phyloP scores from a whole-genome alignment of 2,888 invertebrate species.

The Caenorhabditis sinica region DNA sequence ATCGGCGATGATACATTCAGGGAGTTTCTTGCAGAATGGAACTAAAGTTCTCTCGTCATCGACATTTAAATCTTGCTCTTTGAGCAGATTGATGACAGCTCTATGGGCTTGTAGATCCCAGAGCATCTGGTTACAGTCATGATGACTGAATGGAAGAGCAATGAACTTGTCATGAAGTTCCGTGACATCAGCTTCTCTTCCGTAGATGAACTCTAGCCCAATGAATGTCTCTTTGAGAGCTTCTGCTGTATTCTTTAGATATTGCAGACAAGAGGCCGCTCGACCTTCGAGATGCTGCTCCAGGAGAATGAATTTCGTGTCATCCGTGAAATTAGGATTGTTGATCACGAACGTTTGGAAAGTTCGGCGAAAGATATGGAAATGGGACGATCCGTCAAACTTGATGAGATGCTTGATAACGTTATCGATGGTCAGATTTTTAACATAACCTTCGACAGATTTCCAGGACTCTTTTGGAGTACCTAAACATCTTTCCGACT shows the following conservation, averaged over 20 bases:
- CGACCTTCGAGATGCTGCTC: neutral
- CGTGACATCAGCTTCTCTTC: neutral
- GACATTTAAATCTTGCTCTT: neutral
- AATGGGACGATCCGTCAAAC: neutral
- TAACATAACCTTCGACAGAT: no score
- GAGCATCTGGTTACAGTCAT: neutral
- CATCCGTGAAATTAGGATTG: neutral
- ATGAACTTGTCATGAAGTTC: neutral
- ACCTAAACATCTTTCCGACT: no score
- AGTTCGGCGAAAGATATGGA: neutral
- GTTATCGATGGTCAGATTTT: no score
- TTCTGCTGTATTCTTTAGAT: no score
- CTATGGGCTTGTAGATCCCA: neutral
- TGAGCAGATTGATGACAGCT: neutral
- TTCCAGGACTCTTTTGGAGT: no score
- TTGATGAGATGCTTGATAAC: no score
- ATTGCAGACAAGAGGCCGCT: neutral
- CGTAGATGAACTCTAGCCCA: neutral
- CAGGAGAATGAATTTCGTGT: neutral
- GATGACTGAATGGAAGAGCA: neutral
- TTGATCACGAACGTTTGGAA: neutral
- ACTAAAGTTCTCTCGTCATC: slow-evolving; percentile 1
- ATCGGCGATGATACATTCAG: neutral
- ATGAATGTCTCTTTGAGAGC: neutral
- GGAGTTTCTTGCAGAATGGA: neutral